Evolutionary conservation across 2,113 vertebrate species (phyloP).

Genomic region (Protomyctophum bolini): DNA sequence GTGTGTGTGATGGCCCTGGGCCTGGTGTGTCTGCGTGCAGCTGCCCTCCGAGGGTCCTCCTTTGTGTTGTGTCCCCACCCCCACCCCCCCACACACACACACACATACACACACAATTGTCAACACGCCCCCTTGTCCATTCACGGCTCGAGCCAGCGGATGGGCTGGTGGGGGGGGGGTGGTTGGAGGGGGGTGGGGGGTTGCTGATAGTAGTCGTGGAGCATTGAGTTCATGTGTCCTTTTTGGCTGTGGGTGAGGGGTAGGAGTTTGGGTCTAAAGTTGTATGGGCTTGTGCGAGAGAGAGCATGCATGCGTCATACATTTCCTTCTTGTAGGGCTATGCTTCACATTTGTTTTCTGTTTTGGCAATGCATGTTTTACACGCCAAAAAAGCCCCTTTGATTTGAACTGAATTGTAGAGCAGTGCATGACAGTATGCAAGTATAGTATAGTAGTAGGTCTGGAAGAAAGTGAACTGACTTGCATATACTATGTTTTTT

Average conservation of each 20-base stretch:
- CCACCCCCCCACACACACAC: conserved; percentile 55
- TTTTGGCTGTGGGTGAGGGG: not conserved
- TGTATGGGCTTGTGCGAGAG: no score
- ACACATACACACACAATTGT: conserved; percentile 68
- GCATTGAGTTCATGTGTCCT: not conserved
- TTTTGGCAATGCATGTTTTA: no score
- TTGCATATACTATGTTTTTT: not conserved
- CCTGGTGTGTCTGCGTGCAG: conserved; percentile 90
- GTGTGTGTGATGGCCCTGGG: conserved; percentile 84
- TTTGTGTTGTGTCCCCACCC: conserved; percentile 84
- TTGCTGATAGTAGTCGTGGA: conserved; percentile 34
- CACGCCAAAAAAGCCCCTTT: no score
- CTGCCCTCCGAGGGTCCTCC: conserved; percentile 85
- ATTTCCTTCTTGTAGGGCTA: no score
- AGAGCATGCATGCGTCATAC: no score
- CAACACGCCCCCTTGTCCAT: conserved; percentile 84
- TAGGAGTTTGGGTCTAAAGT: no score
- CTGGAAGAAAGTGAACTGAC: no score
- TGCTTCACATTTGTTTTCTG: no score
- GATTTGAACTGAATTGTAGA: no score
- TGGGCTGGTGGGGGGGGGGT: conserved; percentile 63
- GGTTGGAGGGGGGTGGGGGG: conserved; percentile 33
- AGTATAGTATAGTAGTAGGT: no score
- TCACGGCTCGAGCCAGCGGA: conserved; percentile 84
- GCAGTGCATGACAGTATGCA: no score